Percentiles rank a stretch among this genome's conserved stretches.
phyloP scores from a whole-genome alignment of 2,888 invertebrate species.

The Muschampia plurimacula region DNA sequence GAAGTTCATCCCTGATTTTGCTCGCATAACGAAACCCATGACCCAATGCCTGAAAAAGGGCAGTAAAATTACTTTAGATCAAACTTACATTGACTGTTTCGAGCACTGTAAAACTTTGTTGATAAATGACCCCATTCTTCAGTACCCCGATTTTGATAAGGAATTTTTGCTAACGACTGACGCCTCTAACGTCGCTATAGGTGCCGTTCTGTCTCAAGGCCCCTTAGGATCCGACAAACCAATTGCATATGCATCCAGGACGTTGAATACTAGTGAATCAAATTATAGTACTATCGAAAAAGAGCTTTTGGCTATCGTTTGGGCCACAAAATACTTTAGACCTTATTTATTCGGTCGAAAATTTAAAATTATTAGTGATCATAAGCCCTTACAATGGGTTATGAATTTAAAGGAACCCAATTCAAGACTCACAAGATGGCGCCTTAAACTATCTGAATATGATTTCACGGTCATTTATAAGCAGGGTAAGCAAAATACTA shows the following conservation, averaged over 20 bases:
- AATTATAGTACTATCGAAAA: constrained; percentile 3
- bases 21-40: constrained; percentile 12
- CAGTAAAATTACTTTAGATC: constrained; percentile 7
- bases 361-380: constrained; percentile 27
- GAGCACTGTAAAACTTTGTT: constrained; percentile 7
- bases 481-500: constrained; percentile 7
- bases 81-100: constrained; percentile 5
- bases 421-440: constrained; percentile 26
- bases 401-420: constrained; percentile 32
- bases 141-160: constrained; percentile 10
- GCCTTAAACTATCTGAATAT: constrained; percentile 22
- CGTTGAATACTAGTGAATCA: constrained; percentile 4
- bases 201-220: neutral
- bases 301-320: neutral
- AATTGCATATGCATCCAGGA: constrained; percentile 1
- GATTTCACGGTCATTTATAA: constrained; percentile 22
- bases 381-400: constrained; percentile 31
- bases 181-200: constrained; percentile 9
- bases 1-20: constrained; percentile 14
- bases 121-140: constrained; percentile 1
- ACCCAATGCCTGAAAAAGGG: constrained; percentile 11
- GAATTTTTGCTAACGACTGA: constrained; percentile 12
- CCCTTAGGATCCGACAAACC: neutral
- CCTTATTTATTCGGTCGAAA: constrained; percentile 15
- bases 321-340: constrained; percentile 7